Base-by-base conservation (phyloP, 2,113 vertebrate genomes). In the Melanocharis versteri region DNA sequence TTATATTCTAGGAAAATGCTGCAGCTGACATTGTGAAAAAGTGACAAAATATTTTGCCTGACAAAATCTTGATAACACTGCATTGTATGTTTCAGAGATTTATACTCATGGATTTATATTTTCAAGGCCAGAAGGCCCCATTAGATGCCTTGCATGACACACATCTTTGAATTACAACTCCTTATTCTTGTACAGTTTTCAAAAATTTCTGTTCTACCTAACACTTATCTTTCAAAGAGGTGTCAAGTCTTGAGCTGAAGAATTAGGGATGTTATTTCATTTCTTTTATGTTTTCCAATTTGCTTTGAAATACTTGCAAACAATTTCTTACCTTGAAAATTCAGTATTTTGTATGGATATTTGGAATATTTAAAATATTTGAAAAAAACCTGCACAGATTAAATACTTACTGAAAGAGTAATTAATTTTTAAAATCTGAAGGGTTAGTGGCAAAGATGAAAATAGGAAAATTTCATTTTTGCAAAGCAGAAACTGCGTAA, bases 21-120 rank as follows among this genome's bases (percentile, higher is more conserved):
- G 50, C 40, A 69, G 33, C 42, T 96, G 73, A 91, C 24, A 45
- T 79, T 69, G 57, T 69, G 50, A 28, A 77, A 62, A 96, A 75
- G 40, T 78, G 61, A 91, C 64, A 79, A 94, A 95, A 95, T 87
- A 87, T 89, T 95, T 93, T 93, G 42, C 48, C 76, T 89, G 48
- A 66, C 23, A 95, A 89, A 94, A 87, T 42, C n/a, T 65, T 76
- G 40, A 94, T 57, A 76, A 72, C 17, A 45, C 75, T 89, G 84
- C 3, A 51, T 75, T 89, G 91, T 40, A 54, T 48, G 26, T 95
- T 93, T 89, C 89, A 90, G 79, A 86, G 45, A 73, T 92, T 86
- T 90, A 89, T 79, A 84, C 78, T 69, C 31, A 15, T 37, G 26
- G 53, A 87, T 84, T 89, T 24, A 45, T 76, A 84, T 84, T 87